Evolutionary conservation across 1,140 invertebrate species (phyloP), one percentile per base, ranked within the genome.

Genomic region (Solenopsis invicta): DNA sequence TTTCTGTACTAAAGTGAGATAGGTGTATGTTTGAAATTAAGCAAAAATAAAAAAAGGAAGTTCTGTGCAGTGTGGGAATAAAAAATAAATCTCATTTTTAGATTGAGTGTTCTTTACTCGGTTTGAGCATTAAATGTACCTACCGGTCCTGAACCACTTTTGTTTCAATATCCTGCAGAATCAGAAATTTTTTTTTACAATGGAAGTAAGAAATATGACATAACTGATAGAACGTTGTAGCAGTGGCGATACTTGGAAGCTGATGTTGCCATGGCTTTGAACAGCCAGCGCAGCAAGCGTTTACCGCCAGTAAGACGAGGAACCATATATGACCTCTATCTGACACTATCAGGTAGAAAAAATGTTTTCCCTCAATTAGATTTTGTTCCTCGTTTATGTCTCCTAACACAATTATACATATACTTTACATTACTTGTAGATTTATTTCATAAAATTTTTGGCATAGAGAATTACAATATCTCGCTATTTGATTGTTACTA

Each of bases 221-320:
- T 95, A 95, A 95, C 89, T 92, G 84, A 93, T 86, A 95, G 92
- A 93, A 95, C 85, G 93, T 96, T 96, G 91, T 96, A 96, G 96
- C 96, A 96, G 94, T 95, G 95, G 92, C 95, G 96, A 91, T 94
- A 95, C 89, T 96, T 98, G 96, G 97, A 98, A 97, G 96, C 96
- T 93, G 96, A 97, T 93, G 95, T 98, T 94, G 96, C 96, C 93
- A 96, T 96, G 94, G 96, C 96, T 94, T 96, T 98, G 96, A 96
- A 97, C 94, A 97, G 97, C 93, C 96, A 96, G 93, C 96, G 97
- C 93, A 97, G 97, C 94, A 98, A 98, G 96, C 96, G 97, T 94
- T 97, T 98, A 93, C 97, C 98, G 94, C 96, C 97, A 84, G 96
- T 98, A 94, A 98, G 97, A 96, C 96, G 98, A 96, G 98, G 97